These are phyloP conservation scores for Pegoplata infirma DNA, from an alignment of 2,888 invertebrate species.

Conservation along the genomic window DNA sequence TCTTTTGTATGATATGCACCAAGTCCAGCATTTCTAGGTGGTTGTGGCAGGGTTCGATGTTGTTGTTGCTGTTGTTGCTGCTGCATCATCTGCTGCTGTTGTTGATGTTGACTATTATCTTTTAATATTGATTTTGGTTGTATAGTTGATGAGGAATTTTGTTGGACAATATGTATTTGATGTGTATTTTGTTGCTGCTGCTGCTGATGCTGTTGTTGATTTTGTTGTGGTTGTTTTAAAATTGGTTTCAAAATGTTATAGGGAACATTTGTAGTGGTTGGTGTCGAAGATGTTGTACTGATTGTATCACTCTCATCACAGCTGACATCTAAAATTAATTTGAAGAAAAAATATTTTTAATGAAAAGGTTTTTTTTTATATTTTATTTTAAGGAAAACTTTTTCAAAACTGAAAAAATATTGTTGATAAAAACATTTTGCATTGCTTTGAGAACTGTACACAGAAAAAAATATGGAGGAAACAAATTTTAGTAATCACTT, in stretches of 20 bases:
- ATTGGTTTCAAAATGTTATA: conserved; percentile 70
- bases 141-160: conserved; percentile 57
- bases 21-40: conserved; percentile 67
- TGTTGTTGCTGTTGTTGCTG: conserved; percentile 61
- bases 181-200: conserved; percentile 63
- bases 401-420: not conserved
- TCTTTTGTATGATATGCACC: conserved; percentile 71
- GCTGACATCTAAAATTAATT: conserved; percentile 67
- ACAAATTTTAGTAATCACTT: no score
- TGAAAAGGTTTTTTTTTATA: not conserved
- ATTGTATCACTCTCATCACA: conserved; percentile 75
- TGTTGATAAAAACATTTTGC: not conserved
- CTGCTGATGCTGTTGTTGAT: conserved; percentile 61
- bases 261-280: conserved; percentile 68
- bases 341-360: conserved; percentile 3
- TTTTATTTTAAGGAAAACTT: no score
- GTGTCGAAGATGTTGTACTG: conserved; percentile 71
- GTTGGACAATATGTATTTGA: conserved; percentile 61
- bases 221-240: conserved; percentile 69
- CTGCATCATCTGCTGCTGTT: conserved; percentile 60
- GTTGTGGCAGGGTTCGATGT: conserved; percentile 70
- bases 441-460: no score
- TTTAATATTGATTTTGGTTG: conserved; percentile 61
- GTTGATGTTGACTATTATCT: conserved; percentile 63
- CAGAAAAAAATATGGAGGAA: no score